Conservation (phyloP, 35 echinoderm and acorn worm species). For the Heliocidaris tuberculata region DNA sequence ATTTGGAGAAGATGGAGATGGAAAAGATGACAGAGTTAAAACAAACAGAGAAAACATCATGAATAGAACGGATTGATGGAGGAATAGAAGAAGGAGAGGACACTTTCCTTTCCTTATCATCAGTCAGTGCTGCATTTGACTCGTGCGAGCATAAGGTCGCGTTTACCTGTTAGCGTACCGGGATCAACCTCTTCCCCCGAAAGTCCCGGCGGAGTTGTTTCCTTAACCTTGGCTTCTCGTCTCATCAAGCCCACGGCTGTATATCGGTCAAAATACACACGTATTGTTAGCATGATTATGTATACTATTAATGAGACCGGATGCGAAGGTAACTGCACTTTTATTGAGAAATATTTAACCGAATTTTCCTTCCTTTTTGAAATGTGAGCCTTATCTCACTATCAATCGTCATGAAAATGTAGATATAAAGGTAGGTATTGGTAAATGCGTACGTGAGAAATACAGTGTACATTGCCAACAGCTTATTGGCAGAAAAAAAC, state of each 20-base stretch:
- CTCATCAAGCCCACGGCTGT: conserved; percentile 23
- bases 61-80: not conserved
- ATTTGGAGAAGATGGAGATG: too few relatives aligned
- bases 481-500: not conserved
- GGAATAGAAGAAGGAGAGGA: not conserved
- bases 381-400: not conserved
- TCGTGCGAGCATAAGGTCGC: too few relatives aligned
- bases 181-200: conserved; percentile 20
- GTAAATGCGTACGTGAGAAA: not conserved
- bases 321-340: conserved; percentile 3
- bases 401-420: not conserved
- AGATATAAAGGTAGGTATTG: not conserved
- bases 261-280: not conserved
- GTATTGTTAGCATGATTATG: not conserved
- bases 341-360: not conserved
- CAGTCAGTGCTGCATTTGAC: not conserved
- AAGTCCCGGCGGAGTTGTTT: conserved; percentile 35
- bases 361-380: conserved; percentile 23
- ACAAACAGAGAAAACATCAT: too few relatives aligned
- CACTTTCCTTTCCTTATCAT: not conserved
- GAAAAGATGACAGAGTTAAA: too few relatives aligned
- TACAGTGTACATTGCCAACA: too few relatives aligned
- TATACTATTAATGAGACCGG: conserved; percentile 8
- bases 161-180: not conserved
- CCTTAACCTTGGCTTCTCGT: conserved; percentile 15